Base-by-base conservation (phyloP, 2,888 invertebrate species). In the Catocala fraxini region DNA sequence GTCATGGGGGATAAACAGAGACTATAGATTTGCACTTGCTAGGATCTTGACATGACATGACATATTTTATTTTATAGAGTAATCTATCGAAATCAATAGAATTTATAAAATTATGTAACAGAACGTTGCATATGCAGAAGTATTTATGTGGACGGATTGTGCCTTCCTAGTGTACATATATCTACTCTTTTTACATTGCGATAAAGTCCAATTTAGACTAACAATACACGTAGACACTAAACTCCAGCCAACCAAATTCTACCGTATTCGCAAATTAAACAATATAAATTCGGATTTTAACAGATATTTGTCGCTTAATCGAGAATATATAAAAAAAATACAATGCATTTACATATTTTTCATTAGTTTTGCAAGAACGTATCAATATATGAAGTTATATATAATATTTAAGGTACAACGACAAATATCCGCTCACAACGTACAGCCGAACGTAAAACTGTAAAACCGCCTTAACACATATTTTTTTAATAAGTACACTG, bases 71-170 rank as follows among this genome's bases (percentile, higher is more conserved):
- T 43, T 11, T 25, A 25, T 25, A 25, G 15, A 15, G 25, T 9
- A 47, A 35, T 33, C 33, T 41, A 9, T 71, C 62, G 55, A 70
- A 65, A 70, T 64, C 66, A 68, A 63, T 33, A 61, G 61, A 59
- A 2, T 15, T 46, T 11, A 6, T 13, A 10, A 57, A 46, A 56
- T 51, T 42, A 12, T 25, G 4, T 12, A 49, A 56, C 70, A 62
- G 34, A 68, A 61, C 48, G 5, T 63, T 48, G 46, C 73, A 71
- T 68, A 70, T 69, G 74, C 76, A 81, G 82, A 81, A 81, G 84
- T 81, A 79, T 77, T 59, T 80, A 80, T 80, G 78, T 89, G 91
- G 91, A 91, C 91, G 91, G 91, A 90, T 87, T 85, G 84, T 87
- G 85, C 77, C 77, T 86, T 83, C 80, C 77, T 81, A 75, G 68